Evolutionary conservation across 2,113 vertebrate genomes (phyloP).

Genomic region (Corythornis cristatus): DNA sequence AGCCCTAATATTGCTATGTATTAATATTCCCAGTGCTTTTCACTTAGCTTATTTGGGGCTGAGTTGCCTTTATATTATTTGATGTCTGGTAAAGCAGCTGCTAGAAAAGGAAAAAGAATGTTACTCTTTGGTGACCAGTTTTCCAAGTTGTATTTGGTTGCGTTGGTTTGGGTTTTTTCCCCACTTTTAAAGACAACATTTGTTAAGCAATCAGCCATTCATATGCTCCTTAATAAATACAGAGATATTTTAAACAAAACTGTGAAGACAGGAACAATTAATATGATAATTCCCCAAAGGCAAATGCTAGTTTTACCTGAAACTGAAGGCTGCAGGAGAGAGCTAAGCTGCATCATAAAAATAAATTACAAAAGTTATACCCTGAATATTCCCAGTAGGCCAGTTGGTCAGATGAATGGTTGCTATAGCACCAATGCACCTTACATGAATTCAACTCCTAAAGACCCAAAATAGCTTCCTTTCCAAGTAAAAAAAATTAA

Average conservation of each 20-base stretch:
- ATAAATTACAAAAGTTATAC: neutral
- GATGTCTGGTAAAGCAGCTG: neutral
- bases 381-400: neutral
- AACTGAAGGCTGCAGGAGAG: neutral
- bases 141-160: neutral
- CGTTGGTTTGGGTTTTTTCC: neutral
- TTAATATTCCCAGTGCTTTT: neutral
- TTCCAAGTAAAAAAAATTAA: neutral
- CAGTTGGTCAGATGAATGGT: constrained; percentile 4
- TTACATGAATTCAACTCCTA: neutral
- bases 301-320: neutral
- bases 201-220: neutral
- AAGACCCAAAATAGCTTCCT: neutral
- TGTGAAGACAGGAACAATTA: neutral
- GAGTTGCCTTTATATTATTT: neutral
- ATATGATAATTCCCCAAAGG: neutral
- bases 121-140: neutral
- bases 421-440: constrained; percentile 1
- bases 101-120: neutral
- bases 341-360: neutral
- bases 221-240: neutral
- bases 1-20: neutral
- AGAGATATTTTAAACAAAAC: neutral
- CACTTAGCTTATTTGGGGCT: neutral
- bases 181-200: neutral